phyloP scores from a whole-genome alignment of 2,113 vertebrate genomes.

The Pitta sordida region DNA sequence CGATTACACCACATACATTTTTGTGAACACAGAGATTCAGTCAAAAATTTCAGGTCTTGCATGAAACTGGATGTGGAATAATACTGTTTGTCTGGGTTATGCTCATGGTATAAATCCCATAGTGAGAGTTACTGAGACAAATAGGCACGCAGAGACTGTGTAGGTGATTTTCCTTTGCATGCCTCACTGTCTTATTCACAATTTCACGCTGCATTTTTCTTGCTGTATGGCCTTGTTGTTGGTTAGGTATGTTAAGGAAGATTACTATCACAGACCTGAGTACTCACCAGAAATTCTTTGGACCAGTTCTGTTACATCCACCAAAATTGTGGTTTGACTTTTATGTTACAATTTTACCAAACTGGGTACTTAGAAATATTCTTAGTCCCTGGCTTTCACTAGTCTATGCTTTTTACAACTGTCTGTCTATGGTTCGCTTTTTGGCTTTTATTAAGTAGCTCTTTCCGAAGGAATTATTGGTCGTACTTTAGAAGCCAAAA shows the following conservation, averaged over 20 bases:
- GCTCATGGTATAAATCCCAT: neutral
- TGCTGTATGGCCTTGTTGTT: neutral
- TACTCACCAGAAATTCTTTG: neutral
- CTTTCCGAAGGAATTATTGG: neutral
- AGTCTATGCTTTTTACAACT: neutral
- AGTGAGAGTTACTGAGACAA: neutral
- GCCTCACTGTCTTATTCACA: neutral
- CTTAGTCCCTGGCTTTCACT: neutral
- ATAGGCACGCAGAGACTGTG: neutral
- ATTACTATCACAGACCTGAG: neutral
- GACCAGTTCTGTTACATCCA: neutral
- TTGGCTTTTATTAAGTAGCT: neutral
- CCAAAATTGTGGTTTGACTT: neutral
- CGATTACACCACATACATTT: neutral
- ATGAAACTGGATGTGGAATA: constrained; percentile 16
- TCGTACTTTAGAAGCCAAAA: neutral
- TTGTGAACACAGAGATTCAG: neutral
- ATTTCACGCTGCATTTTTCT: constrained; percentile 16
- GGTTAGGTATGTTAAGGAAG: neutral
- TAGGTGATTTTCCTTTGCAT: neutral
- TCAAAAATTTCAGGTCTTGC: neutral
- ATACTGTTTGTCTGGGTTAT: constrained; percentile 19
- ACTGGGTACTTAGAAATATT: neutral
- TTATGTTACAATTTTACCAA: neutral
- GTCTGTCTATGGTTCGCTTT: neutral